Evolutionary conservation across 2,888 invertebrate species (phyloP).

Genomic region (Phortica okadai): DNA sequence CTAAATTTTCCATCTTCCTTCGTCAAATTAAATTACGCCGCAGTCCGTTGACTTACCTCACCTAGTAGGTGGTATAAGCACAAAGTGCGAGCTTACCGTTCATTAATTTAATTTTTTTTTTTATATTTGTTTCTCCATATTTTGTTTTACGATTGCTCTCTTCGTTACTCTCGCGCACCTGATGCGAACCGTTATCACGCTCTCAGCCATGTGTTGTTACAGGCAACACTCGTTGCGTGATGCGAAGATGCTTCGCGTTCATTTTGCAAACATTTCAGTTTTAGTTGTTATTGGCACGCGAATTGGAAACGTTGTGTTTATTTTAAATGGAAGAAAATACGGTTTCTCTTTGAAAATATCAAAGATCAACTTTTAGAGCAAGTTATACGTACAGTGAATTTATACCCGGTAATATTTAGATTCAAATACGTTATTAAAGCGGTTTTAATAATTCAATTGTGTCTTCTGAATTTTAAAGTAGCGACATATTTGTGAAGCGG

Average conservation of each 20-base stretch:
- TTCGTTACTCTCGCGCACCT: not conserved
- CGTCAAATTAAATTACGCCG: too few relatives aligned
- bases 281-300: slow-evolving; percentile 67
- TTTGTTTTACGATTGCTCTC: not conserved
- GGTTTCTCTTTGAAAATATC: not conserved
- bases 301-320: slow-evolving; percentile 50
- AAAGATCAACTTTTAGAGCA: not conserved
- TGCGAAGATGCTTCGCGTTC: not conserved
- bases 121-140: not conserved
- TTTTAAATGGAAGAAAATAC: not conserved
- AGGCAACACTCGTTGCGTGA: not conserved
- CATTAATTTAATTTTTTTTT: too few relatives aligned
- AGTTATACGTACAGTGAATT: not conserved
- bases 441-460: not conserved
- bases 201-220: not conserved
- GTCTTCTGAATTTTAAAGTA: too few relatives aligned
- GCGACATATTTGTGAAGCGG: not conserved
- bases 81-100: too few relatives aligned
- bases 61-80: too few relatives aligned
- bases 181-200: not conserved
- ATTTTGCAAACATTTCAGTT: slow-evolving; percentile 31
- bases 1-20: too few relatives aligned
- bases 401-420: not conserved
- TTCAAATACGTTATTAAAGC: not conserved
- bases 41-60: too few relatives aligned